Conservation (phyloP, 2,888 invertebrate species). For the Biston betularia region DNA sequence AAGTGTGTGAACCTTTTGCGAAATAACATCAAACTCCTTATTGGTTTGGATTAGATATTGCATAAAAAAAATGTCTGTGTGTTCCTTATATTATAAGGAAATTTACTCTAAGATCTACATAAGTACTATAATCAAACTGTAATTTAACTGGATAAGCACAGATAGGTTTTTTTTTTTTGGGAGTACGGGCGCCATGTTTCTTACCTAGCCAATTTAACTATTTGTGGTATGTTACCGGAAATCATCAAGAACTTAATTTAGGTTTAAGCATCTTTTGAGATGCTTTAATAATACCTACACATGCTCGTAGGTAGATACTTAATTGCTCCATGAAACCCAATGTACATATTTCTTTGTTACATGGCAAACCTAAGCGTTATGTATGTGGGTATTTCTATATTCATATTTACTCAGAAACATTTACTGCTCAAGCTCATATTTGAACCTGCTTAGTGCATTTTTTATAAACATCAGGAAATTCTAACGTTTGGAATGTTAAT, state of each 20-base stretch:
- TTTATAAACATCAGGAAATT: conserved; percentile 30
- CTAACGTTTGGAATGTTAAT: conserved; percentile 28
- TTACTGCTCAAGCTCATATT: conserved; percentile 3
- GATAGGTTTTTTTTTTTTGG: no score
- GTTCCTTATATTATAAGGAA: no score
- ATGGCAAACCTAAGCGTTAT: not conserved
- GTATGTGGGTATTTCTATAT: conserved; percentile 18
- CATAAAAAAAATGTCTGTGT: not conserved
- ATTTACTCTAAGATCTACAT: no score
- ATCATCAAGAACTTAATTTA: not conserved
- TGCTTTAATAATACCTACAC: not conserved
- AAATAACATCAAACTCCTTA: not conserved
- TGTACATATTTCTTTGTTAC: conserved; percentile 3
- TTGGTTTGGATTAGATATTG: not conserved
- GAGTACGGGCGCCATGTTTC: no score
- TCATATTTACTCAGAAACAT: conserved; percentile 12
- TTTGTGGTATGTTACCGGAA: no score
- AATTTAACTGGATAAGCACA: no score
- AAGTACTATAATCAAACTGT: no score
- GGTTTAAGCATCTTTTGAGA: not conserved
- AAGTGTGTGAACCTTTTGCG: not conserved
- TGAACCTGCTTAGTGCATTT: conserved; percentile 14
- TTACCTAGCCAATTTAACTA: no score
- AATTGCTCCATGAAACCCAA: conserved; percentile 3
- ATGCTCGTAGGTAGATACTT: not conserved